These are phyloP conservation scores for Vespertilio murinus DNA, from an alignment of 2,797 vertebrate genomes.

Conservation along the genomic window DNA sequence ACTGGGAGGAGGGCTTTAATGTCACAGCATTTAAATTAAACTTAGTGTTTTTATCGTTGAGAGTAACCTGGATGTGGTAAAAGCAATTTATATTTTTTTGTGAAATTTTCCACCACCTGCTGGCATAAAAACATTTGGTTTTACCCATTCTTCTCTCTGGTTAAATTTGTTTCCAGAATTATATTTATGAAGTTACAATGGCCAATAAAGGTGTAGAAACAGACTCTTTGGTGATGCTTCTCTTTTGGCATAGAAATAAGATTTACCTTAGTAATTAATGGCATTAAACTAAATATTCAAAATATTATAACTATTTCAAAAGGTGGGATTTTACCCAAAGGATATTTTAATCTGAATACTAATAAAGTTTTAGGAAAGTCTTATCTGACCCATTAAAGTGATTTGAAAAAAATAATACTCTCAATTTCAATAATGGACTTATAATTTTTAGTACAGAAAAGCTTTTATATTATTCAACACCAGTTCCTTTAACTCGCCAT, in stretches of 20 bases:
- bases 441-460: neutral
- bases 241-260: neutral
- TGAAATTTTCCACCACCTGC: neutral
- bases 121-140: neutral
- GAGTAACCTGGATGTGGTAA: neutral
- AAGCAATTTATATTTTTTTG: neutral
- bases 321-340: neutral
- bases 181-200: neutral
- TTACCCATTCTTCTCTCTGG: neutral
- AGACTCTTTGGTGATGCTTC: neutral
- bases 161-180: slow-evolving; percentile 31
- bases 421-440: neutral
- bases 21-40: neutral
- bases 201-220: neutral
- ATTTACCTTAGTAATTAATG: neutral
- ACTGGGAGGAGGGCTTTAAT: neutral
- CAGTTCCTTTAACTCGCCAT: neutral
- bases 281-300: neutral
- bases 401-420: neutral
- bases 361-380: neutral
- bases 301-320: neutral
- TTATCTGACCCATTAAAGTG: neutral
- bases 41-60: neutral
- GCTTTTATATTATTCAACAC: neutral
- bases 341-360: neutral